These are phyloP conservation scores for Geophilus truncorum DNA, from an alignment of 2,888 invertebrate genomes.

Conservation along the genomic window DNA sequence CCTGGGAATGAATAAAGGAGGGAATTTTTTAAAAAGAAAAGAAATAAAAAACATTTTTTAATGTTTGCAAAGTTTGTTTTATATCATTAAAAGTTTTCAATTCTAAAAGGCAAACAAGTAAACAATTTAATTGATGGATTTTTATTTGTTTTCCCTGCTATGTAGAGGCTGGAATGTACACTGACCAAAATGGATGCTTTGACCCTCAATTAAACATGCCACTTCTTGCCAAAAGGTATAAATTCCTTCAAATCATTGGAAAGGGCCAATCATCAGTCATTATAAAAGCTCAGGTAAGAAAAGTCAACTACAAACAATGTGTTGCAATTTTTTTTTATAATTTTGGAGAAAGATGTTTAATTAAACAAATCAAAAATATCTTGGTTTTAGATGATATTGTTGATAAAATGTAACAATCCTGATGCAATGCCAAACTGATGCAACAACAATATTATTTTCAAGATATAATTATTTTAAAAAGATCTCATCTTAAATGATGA, in stretches of 20 bases:
- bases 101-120: too few relatives aligned
- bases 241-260: slow-evolving; percentile 24
- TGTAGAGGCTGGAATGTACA: slow-evolving; percentile 21
- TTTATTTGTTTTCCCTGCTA: background rate
- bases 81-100: background rate
- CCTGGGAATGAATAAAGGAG: too few relatives aligned
- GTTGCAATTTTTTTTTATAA: background rate
- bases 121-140: background rate
- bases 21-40: too few relatives aligned
- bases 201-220: slow-evolving; percentile 30
- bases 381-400: too few relatives aligned
- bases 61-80: background rate
- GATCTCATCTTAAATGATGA: too few relatives aligned
- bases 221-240: slow-evolving; percentile 32
- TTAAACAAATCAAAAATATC: too few relatives aligned
- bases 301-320: too few relatives aligned
- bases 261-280: slow-evolving; percentile 34
- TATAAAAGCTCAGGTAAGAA: slow-evolving; percentile 33
- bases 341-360: too few relatives aligned
- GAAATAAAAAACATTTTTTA: background rate
- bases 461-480: too few relatives aligned
- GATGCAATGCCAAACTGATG: too few relatives aligned
- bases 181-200: slow-evolving; percentile 31
- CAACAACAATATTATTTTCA: too few relatives aligned
- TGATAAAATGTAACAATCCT: too few relatives aligned